These are phyloP conservation scores for Drosophila pruinosa DNA, from an alignment of 1,140 invertebrate genomes.

Conservation along the genomic window DNA sequence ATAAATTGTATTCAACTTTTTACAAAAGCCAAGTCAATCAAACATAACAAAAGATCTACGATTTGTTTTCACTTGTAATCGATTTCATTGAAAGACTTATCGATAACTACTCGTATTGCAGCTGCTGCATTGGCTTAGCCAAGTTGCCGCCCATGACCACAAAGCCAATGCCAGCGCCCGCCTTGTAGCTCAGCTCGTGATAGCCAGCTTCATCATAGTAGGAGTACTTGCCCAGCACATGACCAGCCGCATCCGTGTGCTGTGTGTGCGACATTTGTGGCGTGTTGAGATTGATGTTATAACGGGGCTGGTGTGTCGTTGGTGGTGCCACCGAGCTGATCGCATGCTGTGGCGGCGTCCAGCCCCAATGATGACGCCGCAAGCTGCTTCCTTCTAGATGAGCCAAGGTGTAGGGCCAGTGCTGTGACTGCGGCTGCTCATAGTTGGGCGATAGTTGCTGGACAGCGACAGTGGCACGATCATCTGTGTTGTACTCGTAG, in stretches of 20 bases:
- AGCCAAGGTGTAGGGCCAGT: slow-evolving; percentile 1
- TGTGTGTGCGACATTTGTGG: slow-evolving; percentile 87
- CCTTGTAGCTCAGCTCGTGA: slow-evolving; percentile 72
- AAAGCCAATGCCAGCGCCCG: slow-evolving; percentile 69
- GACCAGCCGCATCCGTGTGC: slow-evolving; percentile 86
- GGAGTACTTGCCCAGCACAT: slow-evolving; percentile 88
- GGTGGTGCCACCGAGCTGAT: neutral
- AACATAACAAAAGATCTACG: neutral
- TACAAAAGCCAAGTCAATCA: no score
- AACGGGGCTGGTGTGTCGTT: neutral
- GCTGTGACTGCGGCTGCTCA: slow-evolving; percentile 13
- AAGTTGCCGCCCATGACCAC: slow-evolving; percentile 74
- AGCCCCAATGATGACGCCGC: neutral
- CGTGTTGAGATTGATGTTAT: slow-evolving; percentile 54
- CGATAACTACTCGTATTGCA: slow-evolving; percentile 37
- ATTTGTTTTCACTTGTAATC: neutral
- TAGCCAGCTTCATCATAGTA: slow-evolving; percentile 86
- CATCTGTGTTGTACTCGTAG: slow-evolving; percentile 61
- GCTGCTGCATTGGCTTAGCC: slow-evolving; percentile 42
- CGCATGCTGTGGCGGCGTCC: neutral
- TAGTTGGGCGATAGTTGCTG: slow-evolving; percentile 32
- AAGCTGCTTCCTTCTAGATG: neutral
- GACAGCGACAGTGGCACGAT: neutral
- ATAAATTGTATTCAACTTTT: no score
- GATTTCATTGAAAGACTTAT: neutral